Evolutionary conservation across 2,113 vertebrate species (phyloP).

Genomic region (Natator depressus): DNA sequence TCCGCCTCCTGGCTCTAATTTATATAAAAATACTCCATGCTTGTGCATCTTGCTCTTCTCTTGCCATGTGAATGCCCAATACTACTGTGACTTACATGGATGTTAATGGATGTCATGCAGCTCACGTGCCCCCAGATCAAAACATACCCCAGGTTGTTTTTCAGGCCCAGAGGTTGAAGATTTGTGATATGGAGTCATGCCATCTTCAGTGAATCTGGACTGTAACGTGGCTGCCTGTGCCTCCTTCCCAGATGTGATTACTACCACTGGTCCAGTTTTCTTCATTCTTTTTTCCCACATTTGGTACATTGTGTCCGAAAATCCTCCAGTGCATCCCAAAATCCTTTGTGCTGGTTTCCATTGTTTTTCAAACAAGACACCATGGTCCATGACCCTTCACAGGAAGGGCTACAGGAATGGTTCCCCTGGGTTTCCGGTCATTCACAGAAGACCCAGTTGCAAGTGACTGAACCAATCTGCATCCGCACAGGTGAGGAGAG

Average conservation of each 20-base stretch:
- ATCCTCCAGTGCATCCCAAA: not conserved
- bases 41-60: not conserved
- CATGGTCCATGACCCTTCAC: not conserved
- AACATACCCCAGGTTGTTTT: not conserved
- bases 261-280: not conserved
- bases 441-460: not conserved
- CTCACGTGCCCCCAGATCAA: not conserved
- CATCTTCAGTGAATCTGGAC: not conserved
- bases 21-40: not conserved
- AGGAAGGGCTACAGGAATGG: not conserved
- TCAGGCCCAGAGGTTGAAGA: not conserved
- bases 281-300: not conserved
- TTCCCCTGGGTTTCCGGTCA: not conserved
- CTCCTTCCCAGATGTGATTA: not conserved
- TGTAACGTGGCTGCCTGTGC: not conserved
- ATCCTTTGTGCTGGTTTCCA: not conserved
- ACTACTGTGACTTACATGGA: not conserved
- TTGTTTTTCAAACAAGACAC: not conserved
- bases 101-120: not conserved
- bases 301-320: not conserved
- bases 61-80: not conserved
- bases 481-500: not conserved
- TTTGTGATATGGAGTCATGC: not conserved
- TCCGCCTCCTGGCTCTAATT: not conserved
- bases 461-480: not conserved